A percentile compares a stretch with the other conserved stretches of the same genome.
Evolutionary conservation across 2,797 vertebrate species (phyloP).

Genomic region (Potorous gilbertii): DNA sequence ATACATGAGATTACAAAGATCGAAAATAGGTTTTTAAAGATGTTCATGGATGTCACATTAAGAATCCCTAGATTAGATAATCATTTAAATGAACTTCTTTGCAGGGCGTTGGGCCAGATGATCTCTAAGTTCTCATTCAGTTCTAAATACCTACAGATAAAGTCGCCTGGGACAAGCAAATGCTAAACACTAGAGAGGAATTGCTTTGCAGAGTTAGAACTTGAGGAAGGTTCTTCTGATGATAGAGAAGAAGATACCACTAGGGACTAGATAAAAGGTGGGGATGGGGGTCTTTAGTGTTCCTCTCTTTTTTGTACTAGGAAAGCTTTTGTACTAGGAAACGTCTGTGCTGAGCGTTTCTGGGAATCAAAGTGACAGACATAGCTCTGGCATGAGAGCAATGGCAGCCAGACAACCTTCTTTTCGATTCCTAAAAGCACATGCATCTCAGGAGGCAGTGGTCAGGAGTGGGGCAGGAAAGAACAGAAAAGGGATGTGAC

Average conservation of each 20-base stretch:
- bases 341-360: not conserved
- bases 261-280: not conserved
- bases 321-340: not conserved
- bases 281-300: not conserved
- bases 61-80: not conserved
- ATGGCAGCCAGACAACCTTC: not conserved
- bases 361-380: slow-evolving; percentile 6
- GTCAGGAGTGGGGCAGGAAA: not conserved
- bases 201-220: not conserved
- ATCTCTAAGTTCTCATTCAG: not conserved
- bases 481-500: not conserved
- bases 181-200: not conserved
- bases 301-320: not conserved
- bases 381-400: not conserved
- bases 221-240: not conserved
- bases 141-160: not conserved
- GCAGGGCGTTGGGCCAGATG: not conserved
- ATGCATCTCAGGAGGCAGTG: not conserved
- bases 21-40: not conserved
- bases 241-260: not conserved
- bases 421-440: not conserved
- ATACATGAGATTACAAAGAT: not conserved
- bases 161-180: not conserved
- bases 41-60: not conserved
- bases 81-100: not conserved